Base-by-base conservation (phyloP, 1,140 invertebrate genomes). In the Cotesia typhae region DNA sequence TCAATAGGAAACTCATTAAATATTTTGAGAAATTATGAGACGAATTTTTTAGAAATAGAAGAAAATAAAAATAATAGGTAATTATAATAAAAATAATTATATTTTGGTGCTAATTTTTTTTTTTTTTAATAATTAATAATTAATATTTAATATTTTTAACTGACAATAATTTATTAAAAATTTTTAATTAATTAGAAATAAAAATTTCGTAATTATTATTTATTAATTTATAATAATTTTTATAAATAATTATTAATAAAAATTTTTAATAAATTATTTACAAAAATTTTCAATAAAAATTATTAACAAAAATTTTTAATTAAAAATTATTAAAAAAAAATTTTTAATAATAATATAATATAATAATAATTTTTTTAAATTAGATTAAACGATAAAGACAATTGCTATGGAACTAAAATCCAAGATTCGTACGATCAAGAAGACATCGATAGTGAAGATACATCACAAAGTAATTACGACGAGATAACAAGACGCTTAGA, bases 1-100 rank as follows among this genome's bases (percentile, higher is more conserved):
- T 77, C 78, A 0, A 72, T 72, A 10, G 55, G 67, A 20, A 73
- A 73, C 70, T 61, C 64, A 60, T 52, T 72, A 14, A 71, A 69
- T 63, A 68, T 71, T 61, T n/a, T 14, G 4, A 7, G 12, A 53
- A 51, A 67, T 20, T 67, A 12, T 35, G 47, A 51, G 9, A 9
- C 36, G 4, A 52, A 35, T 51, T 20, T 63, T 35, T 52, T 69
- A 53, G 4, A 57, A 68, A 67, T 67, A 36, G 64, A 72, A 4
- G 67, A 73, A 35, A 63, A 53, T 35, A 4, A 59, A 57, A 69
- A 67, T 10, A 67, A 74, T 36, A 52, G 51, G 51, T 63, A 65
- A 63, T 57, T 10, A 59, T 17, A 17, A 17, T 17, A 17, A 17
- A 17, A 17, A 17, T 17, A 17, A 17, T 17, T 17, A 17, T 17